phyloP scores from a whole-genome alignment of 2,113 vertebrate species.

The Brachyhypopomus gauderio region DNA sequence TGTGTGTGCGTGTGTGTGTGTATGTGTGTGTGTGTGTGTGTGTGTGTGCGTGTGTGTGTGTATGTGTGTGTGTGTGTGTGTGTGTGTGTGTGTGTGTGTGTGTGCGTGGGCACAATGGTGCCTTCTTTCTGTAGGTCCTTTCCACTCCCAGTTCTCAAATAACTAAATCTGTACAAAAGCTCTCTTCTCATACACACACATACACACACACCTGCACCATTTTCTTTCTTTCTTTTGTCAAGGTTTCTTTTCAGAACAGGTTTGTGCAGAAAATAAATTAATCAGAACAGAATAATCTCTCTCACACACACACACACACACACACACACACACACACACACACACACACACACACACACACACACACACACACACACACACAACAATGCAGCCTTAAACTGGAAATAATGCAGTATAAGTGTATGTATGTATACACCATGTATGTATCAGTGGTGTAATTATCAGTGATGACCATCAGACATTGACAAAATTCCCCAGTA shows the following conservation, averaged over 20 bases:
- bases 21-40: no score
- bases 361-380: not conserved
- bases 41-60: not conserved
- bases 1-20: constrained; percentile 6
- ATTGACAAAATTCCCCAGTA: no score
- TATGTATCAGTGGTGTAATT: no score
- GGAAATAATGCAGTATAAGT: no score
- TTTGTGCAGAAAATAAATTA: no score
- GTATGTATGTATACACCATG: no score
- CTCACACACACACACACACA: constrained; percentile 6
- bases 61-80: constrained; percentile 1
- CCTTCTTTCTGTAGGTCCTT: constrained; percentile 42
- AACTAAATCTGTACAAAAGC: constrained; percentile 42
- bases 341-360: not conserved
- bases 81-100: constrained; percentile 9
- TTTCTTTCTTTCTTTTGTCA: not conserved
- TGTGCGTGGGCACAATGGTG: constrained; percentile 24
- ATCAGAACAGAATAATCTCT: not conserved
- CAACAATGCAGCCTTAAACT: not conserved
- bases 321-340: not conserved
- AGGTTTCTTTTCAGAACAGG: no score
- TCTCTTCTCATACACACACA: constrained; percentile 16
- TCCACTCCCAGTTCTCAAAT: constrained; percentile 51
- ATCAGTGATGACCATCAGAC: no score
- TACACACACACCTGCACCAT: not conserved